Percentiles rank a stretch among this genome's conserved stretches.
These are phyloP conservation scores for Harpagifer antarcticus DNA, from an alignment of 2,797 vertebrate species.

Conservation along the genomic window DNA sequence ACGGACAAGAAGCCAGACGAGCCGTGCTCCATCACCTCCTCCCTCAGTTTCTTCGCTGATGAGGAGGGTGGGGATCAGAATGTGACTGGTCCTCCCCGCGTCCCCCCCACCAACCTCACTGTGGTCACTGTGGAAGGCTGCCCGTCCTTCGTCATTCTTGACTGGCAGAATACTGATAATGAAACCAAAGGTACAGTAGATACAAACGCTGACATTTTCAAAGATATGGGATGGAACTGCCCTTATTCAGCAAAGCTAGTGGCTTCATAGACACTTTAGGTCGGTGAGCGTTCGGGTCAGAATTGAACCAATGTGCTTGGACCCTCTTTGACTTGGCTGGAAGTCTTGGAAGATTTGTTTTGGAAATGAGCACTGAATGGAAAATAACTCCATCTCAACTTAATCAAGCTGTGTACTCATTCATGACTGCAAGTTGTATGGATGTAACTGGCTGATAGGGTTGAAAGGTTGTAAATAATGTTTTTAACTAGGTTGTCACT, in stretches of 20 bases:
- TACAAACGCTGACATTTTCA: background rate
- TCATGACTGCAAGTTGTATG: background rate
- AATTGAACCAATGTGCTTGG: background rate
- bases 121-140: slow-evolving; percentile 98
- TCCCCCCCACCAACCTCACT: slow-evolving; percentile 93
- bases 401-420: background rate
- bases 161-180: slow-evolving; percentile 94
- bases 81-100: slow-evolving; percentile 87
- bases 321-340: background rate
- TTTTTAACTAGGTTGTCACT: background rate
- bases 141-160: slow-evolving; percentile 94
- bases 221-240: background rate
- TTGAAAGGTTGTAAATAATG: background rate
- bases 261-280: background rate
- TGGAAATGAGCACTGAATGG: background rate
- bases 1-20: slow-evolving; percentile 90
- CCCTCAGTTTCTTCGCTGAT: slow-evolving; percentile 90
- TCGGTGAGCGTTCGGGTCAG: background rate
- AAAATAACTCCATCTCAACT: background rate
- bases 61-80: slow-evolving; percentile 87
- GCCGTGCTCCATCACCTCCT: slow-evolving; percentile 96
- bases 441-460: background rate
- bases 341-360: background rate
- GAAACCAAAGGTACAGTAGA: slow-evolving; percentile 91
- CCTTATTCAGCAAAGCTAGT: background rate